phyloP scores from a whole-genome alignment of 2,888 invertebrate species.

The Caenorhabditis macrosperma region DNA sequence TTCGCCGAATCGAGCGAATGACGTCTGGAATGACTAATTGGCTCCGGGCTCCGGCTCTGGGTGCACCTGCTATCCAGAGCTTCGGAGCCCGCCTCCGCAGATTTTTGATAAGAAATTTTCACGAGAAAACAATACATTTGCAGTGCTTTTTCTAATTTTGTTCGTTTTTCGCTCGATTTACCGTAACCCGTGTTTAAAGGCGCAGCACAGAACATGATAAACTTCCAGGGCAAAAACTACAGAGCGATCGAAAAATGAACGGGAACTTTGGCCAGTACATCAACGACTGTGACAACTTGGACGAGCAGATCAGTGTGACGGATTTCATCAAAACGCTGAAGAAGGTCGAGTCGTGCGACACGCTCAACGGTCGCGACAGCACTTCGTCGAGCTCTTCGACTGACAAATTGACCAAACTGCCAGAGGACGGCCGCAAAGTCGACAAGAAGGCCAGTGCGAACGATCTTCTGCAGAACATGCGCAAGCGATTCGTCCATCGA shows the following conservation, averaged over 20 bases:
- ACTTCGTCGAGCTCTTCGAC: conserved; percentile 52
- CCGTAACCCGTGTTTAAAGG: too few relatives aligned
- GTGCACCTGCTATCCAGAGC: not conserved
- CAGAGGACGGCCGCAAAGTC: conserved; percentile 52
- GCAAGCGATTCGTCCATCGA: conserved; percentile 65
- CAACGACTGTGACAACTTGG: conserved; percentile 61
- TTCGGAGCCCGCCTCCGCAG: not conserved
- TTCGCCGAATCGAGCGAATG: not conserved
- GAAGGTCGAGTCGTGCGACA: conserved; percentile 61
- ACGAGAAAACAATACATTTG: too few relatives aligned
- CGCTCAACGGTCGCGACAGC: conserved; percentile 49
- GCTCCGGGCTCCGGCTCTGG: not conserved
- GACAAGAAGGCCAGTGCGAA: conserved; percentile 63
- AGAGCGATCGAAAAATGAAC: conserved; percentile 24
- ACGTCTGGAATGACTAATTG: not conserved
- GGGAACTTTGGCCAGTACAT: conserved; percentile 61
- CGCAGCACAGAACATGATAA: too few relatives aligned
- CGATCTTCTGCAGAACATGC: conserved; percentile 63
- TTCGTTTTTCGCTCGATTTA: too few relatives aligned
- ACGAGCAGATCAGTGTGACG: conserved; percentile 64
- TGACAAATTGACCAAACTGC: conserved; percentile 46
- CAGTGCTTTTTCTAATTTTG: too few relatives aligned
- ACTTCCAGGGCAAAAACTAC: not conserved
- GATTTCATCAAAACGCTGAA: conserved; percentile 70
- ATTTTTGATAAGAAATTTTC: too few relatives aligned